Evolutionary conservation across 2,797 vertebrate genomes (phyloP).

Genomic region (Onychomys leucogaster): DNA sequence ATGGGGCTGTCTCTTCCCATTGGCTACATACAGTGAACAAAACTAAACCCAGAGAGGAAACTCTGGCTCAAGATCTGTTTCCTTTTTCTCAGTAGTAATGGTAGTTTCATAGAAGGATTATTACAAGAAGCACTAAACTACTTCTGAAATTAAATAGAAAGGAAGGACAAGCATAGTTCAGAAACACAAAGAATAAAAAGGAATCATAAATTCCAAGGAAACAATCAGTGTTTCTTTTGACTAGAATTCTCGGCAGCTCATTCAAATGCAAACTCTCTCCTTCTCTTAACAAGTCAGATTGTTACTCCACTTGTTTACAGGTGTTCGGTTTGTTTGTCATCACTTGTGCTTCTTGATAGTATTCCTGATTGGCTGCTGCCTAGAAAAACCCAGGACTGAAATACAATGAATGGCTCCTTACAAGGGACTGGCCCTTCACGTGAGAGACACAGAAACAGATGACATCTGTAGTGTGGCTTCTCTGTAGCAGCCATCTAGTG

Average conservation of each 20-base stretch:
- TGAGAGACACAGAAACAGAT: neutral
- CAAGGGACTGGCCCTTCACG: neutral
- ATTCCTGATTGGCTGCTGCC: neutral
- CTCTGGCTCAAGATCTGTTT: neutral
- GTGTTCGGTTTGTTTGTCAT: neutral
- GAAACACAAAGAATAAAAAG: neutral
- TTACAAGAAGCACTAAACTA: neutral
- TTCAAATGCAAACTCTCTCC: neutral
- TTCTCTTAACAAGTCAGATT: neutral
- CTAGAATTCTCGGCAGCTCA: neutral
- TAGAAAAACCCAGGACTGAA: neutral
- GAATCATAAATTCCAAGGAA: neutral
- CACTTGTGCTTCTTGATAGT: neutral
- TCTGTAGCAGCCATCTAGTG: neutral
- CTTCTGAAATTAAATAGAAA: conserved; percentile 20
- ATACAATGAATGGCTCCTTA: neutral
- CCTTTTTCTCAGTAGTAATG: neutral
- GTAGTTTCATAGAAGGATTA: neutral
- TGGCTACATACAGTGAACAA: neutral
- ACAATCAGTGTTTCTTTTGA: too few relatives aligned
- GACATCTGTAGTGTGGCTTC: neutral
- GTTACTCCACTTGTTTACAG: neutral
- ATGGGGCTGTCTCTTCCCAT: neutral
- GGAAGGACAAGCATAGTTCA: neutral
- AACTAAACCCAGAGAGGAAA: neutral